Conservation (phyloP, 2,797 vertebrate genomes). For the Malurus splendens region DNA sequence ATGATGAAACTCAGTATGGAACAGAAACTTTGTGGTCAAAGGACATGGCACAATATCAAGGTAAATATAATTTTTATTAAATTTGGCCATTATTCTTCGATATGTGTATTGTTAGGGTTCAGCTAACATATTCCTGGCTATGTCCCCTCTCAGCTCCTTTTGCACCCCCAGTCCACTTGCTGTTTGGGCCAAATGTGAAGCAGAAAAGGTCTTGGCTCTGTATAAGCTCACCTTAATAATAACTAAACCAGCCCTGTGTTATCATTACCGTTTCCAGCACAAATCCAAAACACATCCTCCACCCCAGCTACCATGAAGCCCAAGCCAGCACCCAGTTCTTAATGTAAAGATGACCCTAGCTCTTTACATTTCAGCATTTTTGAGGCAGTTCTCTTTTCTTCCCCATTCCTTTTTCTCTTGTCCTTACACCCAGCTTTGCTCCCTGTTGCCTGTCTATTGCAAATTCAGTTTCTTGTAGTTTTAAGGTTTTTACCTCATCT, state of each 20-base stretch:
- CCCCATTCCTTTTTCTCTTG: background rate
- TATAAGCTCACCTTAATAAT: background rate
- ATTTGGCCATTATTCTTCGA: background rate
- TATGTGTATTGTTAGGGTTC: background rate
- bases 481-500: background rate
- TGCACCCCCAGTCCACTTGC: background rate
- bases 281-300: background rate
- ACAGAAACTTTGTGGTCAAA: slow-evolving; percentile 93
- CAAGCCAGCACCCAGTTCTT: background rate
- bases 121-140: background rate
- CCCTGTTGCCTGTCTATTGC: background rate
- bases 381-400: background rate
- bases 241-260: background rate
- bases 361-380: background rate
- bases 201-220: background rate
- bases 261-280: background rate
- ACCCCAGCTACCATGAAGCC: background rate
- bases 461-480: background rate
- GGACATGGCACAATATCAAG: slow-evolving; percentile 93
- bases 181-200: background rate
- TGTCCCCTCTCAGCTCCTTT: background rate
- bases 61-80: slow-evolving; percentile 58
- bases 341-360: background rate
- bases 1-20: slow-evolving; percentile 93
- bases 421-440: background rate